Evolutionary conservation across 2,113 vertebrate species (phyloP).

Genomic region (Mirounga angustirostris): DNA sequence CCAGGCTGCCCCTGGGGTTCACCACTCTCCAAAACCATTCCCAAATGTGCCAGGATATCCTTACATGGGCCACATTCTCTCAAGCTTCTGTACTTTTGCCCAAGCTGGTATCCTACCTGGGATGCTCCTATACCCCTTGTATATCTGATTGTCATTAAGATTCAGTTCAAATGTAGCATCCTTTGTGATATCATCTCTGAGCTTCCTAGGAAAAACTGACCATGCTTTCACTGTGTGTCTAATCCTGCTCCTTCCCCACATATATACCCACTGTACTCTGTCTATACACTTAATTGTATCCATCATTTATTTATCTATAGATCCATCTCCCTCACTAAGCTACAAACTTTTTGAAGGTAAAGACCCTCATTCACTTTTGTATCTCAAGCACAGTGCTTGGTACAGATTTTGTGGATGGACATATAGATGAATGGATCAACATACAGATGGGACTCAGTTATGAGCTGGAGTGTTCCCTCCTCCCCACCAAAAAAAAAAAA

Average conservation of each 20-base stretch:
- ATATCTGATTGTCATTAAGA: neutral
- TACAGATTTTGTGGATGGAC: conserved; percentile 28
- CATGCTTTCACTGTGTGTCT: neutral
- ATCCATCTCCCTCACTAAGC: neutral
- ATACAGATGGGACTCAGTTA: conserved; percentile 9
- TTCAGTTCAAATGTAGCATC: conserved; percentile 4
- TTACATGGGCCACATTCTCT: neutral
- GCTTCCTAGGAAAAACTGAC: conserved; percentile 39
- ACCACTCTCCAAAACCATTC: neutral
- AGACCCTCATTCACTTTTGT: conserved; percentile 26
- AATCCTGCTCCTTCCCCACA: neutral
- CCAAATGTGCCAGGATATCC: neutral
- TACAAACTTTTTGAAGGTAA: neutral
- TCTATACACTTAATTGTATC: neutral
- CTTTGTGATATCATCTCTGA: neutral
- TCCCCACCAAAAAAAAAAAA: neutral
- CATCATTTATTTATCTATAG: conserved; percentile 33
- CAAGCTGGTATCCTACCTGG: neutral
- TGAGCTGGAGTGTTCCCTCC: neutral
- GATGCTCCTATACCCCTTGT: neutral
- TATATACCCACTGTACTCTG: neutral
- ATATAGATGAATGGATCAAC: conserved; percentile 1
- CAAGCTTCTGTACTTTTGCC: neutral
- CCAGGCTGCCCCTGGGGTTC: neutral
- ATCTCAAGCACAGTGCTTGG: neutral